Conservation (phyloP, 2,113 vertebrate species). For the Ictalurus furcatus region DNA sequence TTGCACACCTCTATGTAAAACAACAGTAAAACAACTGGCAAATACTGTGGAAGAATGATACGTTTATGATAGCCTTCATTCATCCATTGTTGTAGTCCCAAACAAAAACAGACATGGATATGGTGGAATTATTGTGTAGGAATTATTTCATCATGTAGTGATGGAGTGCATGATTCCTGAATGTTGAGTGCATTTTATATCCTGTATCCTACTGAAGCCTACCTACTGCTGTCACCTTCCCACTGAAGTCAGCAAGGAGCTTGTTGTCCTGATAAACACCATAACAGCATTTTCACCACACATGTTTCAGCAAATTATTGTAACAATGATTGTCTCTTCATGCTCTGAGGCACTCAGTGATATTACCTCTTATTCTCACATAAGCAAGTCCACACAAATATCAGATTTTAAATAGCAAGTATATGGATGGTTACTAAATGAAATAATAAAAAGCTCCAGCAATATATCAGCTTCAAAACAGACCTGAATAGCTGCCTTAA, state of each 20-base stretch:
- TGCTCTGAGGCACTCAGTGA: constrained; percentile 17
- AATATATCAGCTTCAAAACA: constrained; percentile 6
- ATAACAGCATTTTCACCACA: constrained; percentile 7
- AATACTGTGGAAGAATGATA: background rate
- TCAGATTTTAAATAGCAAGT: constrained; percentile 31
- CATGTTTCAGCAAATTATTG: constrained; percentile 16
- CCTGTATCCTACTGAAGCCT: background rate
- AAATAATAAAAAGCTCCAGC: constrained; percentile 27
- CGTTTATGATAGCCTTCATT: background rate
- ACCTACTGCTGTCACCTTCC: background rate
- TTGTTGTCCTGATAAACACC: constrained; percentile 14
- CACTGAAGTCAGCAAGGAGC: background rate
- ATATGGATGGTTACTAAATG: constrained; percentile 33
- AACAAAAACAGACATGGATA: background rate
- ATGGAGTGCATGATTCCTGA: background rate
- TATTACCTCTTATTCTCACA: constrained; percentile 5
- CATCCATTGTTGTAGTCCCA: background rate
- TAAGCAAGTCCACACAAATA: constrained; percentile 23
- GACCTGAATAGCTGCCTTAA: background rate
- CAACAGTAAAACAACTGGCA: background rate
- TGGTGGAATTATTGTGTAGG: background rate
- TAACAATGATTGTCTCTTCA: constrained; percentile 17
- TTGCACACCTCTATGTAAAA: background rate
- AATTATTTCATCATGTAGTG: background rate
- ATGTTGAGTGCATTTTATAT: background rate